These are phyloP conservation scores for Aphaenogaster floridana DNA, from an alignment of 1,140 invertebrate species.

Conservation along the genomic window DNA sequence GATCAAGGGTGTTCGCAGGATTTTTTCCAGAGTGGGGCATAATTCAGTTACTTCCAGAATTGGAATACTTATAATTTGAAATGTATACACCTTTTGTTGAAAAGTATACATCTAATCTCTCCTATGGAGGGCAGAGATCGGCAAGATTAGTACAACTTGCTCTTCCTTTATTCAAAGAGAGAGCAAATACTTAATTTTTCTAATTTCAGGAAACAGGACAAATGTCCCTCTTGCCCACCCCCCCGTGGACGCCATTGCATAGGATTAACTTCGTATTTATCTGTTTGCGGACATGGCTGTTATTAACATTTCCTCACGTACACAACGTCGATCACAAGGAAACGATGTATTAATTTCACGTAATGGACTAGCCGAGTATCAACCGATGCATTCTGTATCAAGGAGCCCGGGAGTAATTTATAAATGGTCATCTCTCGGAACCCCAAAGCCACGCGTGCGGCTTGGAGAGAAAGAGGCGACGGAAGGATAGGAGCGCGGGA, in stretches of 20 bases:
- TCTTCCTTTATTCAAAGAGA: no score
- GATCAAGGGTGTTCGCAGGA: not conserved
- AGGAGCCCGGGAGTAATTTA: conserved; percentile 76
- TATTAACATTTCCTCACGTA: conserved; percentile 21
- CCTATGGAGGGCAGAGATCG: no score
- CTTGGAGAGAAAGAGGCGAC: conserved; percentile 44
- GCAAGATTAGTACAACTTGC: no score
- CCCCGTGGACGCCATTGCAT: no score
- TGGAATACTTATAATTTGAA: no score
- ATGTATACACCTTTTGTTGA: no score
- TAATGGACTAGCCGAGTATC: conserved; percentile 58
- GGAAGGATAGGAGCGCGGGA: conserved; percentile 8
- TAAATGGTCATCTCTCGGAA: conserved; percentile 81
- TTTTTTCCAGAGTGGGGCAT: no score
- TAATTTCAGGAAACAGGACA: no score
- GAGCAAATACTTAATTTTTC: no score
- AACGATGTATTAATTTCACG: conserved; percentile 59
- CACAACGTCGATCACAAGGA: conserved; percentile 19
- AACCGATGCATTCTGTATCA: conserved; percentile 55
- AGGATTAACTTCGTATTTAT: conserved; percentile 10
- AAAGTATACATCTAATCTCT: no score
- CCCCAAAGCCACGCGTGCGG: conserved; percentile 68
- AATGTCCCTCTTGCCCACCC: no score
- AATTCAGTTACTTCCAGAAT: no score
- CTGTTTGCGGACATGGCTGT: not conserved